Evolutionary conservation across 2,888 invertebrate genomes (phyloP).

Genomic region (Tipula unca): DNA sequence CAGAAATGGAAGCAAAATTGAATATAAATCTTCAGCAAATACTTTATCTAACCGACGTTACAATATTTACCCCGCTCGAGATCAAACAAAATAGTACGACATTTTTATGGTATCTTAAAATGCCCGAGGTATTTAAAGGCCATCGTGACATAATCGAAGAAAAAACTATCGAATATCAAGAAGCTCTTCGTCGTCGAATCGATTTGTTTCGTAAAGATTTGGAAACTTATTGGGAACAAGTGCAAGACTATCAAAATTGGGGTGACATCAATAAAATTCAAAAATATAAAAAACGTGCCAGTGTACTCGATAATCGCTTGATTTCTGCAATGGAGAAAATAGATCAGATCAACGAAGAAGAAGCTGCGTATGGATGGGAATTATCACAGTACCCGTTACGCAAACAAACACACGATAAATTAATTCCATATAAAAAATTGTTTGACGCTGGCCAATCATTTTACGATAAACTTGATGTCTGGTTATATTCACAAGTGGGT

Average conservation of each 20-base stretch:
- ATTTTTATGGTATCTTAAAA: conserved; percentile 78
- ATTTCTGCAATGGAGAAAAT: conserved; percentile 68
- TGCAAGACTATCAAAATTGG: conserved; percentile 78
- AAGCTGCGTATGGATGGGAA: conserved; percentile 79
- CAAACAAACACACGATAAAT: conserved; percentile 65
- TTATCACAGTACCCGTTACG: conserved; percentile 80
- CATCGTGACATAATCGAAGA: conserved; percentile 69
- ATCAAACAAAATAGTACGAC: conserved; percentile 82
- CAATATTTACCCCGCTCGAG: conserved; percentile 69
- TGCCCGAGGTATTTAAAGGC: conserved; percentile 75
- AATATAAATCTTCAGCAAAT: conserved; percentile 60
- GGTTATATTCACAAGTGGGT: conserved; percentile 80
- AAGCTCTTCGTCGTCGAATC: conserved; percentile 64
- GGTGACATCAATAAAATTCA: conserved; percentile 76
- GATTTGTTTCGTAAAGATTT: conserved; percentile 76
- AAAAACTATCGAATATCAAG: conserved; percentile 82
- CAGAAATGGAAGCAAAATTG: conserved; percentile 68
- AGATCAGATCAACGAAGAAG: conserved; percentile 86
- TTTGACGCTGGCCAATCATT: conserved; percentile 87
- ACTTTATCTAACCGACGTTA: conserved; percentile 75
- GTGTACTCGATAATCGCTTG: conserved; percentile 56
- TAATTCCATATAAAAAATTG: conserved; percentile 77
- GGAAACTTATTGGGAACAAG: conserved; percentile 66
- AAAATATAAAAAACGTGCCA: conserved; percentile 74
- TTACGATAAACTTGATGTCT: conserved; percentile 67